Percentiles rank a stretch among this genome's conserved stretches.
These are phyloP conservation scores for Platysteira castanea DNA, from an alignment of 2,113 vertebrate species.

Conservation along the genomic window DNA sequence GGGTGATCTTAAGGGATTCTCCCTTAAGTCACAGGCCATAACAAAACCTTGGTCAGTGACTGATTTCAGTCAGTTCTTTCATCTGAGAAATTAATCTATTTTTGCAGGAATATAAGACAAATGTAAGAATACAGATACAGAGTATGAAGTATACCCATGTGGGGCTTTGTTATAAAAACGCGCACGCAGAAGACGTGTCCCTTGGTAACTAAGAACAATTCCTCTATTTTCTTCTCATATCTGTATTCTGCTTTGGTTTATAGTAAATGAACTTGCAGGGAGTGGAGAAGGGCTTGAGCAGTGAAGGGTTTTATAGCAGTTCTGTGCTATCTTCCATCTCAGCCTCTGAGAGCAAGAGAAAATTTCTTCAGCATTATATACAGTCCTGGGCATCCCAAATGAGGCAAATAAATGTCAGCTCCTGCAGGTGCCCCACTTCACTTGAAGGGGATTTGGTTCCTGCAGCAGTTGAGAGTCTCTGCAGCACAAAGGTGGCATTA, in stretches of 20 bases:
- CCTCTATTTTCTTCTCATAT: neutral
- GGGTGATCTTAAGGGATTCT: neutral
- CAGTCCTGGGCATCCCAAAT: neutral
- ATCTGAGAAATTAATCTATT: neutral
- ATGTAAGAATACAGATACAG: neutral
- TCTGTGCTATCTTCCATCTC: neutral
- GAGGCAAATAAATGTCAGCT: neutral
- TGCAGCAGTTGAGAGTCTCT: neutral
- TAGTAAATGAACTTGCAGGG: neutral
- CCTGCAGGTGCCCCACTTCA: neutral
- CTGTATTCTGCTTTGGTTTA: neutral
- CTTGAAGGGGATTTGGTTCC: neutral
- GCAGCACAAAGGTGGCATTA: conserved; percentile 1
- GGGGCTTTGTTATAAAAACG: neutral
- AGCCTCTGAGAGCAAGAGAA: neutral
- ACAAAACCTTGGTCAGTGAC: neutral
- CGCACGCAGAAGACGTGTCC: accelerated
- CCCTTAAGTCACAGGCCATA: neutral
- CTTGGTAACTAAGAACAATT: neutral
- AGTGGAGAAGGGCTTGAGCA: neutral
- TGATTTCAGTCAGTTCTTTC: neutral
- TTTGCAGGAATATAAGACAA: neutral
- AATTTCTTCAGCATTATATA: neutral
- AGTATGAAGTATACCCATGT: neutral
- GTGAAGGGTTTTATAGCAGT: neutral